Conservation (phyloP, 2,113 vertebrate genomes). For the Cryptomyrus ogoouensis region DNA sequence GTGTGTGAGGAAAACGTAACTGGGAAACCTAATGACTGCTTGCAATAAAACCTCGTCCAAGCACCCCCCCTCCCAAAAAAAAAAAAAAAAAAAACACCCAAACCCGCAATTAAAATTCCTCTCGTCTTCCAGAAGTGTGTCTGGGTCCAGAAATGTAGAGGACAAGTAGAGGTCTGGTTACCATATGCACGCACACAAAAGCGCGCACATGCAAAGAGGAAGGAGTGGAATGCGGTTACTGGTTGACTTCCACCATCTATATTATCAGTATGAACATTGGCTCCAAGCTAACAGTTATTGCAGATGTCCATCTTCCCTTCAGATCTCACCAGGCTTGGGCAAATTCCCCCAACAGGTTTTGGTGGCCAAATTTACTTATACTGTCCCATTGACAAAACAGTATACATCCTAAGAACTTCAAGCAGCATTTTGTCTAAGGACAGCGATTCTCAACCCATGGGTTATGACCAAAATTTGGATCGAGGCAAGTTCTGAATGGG, state of each 20-base stretch:
- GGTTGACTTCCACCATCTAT: conserved; percentile 51
- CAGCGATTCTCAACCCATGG: too few relatives aligned
- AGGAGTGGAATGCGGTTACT: conserved; percentile 56
- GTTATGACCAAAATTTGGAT: too few relatives aligned
- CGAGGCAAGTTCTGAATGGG: too few relatives aligned
- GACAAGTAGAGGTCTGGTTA: conserved; percentile 23
- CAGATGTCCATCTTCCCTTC: not conserved
- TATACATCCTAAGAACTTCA: not conserved
- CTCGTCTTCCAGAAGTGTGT: conserved; percentile 17
- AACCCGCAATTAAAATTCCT: conserved; percentile 39
- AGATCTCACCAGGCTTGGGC: not conserved
- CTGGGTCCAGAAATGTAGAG: not conserved
- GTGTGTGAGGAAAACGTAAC: not conserved
- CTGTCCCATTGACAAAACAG: not conserved
- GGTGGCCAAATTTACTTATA: not conserved
- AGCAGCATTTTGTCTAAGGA: not conserved
- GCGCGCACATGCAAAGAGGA: conserved; percentile 23
- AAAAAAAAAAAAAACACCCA: conserved; percentile 4
- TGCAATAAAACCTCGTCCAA: conserved; percentile 3
- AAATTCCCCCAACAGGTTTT: not conserved
- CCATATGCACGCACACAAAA: conserved; percentile 29
- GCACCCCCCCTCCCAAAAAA: not conserved
- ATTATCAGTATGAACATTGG: conserved; percentile 44
- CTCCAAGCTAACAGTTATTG: not conserved
- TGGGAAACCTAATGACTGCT: not conserved